These are phyloP conservation scores for Mionectes macconnelli DNA, from an alignment of 2,113 vertebrate genomes.

Conservation along the genomic window DNA sequence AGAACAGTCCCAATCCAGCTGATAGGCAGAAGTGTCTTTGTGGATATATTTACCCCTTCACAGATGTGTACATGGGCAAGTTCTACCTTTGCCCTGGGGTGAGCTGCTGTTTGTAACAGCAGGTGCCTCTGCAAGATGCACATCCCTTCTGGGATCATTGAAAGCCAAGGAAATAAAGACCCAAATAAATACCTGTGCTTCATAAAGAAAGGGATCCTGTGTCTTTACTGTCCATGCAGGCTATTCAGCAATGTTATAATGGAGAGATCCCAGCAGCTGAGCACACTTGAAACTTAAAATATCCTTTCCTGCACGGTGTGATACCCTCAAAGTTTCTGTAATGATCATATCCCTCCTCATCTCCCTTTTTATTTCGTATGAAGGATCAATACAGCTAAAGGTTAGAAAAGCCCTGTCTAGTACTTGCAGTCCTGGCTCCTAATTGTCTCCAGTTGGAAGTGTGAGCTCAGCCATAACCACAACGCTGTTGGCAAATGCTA, in stretches of 20 bases:
- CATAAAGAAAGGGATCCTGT: background rate
- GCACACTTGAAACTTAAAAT: background rate
- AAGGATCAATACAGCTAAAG: background rate
- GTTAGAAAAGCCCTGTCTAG: background rate
- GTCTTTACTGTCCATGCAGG: background rate
- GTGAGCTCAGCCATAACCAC: background rate
- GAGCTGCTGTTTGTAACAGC: background rate
- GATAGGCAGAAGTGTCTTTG: background rate
- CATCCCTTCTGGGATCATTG: background rate
- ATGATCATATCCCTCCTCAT: background rate
- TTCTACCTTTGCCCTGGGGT: background rate
- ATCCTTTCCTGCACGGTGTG: background rate
- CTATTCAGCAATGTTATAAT: background rate
- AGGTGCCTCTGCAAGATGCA: background rate
- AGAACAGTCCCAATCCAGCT: background rate
- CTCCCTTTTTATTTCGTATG: background rate
- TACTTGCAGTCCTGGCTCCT: background rate
- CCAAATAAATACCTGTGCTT: background rate
- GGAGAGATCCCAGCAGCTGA: background rate
- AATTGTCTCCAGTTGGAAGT: background rate
- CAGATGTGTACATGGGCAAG: accelerated
- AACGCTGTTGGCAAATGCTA: background rate
- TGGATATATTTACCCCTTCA: background rate
- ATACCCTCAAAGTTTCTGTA: background rate
- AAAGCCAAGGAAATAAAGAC: background rate